phyloP scores from a whole-genome alignment of 1,140 invertebrate species.

The Pogonognathellus flavescens region DNA sequence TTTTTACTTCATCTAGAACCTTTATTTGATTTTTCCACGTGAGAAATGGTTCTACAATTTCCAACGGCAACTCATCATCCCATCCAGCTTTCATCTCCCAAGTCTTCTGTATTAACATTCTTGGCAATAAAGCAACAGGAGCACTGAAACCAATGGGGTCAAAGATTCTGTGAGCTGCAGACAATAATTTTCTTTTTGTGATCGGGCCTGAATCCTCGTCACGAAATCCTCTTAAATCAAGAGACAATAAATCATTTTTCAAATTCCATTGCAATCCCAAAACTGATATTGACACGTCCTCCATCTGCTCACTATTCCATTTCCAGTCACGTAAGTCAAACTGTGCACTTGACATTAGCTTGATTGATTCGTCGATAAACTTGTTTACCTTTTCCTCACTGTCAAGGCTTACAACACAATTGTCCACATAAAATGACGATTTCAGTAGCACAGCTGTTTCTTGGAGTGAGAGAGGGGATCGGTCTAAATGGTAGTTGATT shows the following conservation, averaged over 20 bases:
- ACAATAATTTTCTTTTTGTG: not conserved
- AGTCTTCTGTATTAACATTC: not conserved
- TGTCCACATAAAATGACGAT: slow-evolving; percentile 66
- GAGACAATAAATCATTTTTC: not conserved
- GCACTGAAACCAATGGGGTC: slow-evolving; percentile 6
- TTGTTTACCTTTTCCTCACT: slow-evolving; percentile 58
- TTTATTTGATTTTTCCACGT: not conserved
- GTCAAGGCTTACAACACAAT: slow-evolving; percentile 66
- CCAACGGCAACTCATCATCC: not conserved
- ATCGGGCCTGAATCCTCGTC: not conserved
- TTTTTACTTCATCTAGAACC: too few relatives aligned
- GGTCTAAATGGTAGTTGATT: not conserved
- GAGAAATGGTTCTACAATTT: not conserved
- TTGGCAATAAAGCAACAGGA: too few relatives aligned
- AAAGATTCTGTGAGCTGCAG: not conserved
- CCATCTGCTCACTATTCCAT: not conserved
- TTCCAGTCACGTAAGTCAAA: not conserved
- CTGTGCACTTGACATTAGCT: not conserved
- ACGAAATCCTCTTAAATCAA: not conserved
- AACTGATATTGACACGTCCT: not conserved
- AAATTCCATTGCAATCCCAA: not conserved
- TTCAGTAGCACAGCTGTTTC: slow-evolving; percentile 16
- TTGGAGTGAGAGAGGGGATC: not conserved
- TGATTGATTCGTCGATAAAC: not conserved
- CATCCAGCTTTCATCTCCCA: not conserved